A percentile compares a stretch with the other conserved stretches of the same genome.
These are phyloP conservation scores for Lanistes nyassanus DNA, from an alignment of 1,140 invertebrate genomes.

Conservation along the genomic window DNA sequence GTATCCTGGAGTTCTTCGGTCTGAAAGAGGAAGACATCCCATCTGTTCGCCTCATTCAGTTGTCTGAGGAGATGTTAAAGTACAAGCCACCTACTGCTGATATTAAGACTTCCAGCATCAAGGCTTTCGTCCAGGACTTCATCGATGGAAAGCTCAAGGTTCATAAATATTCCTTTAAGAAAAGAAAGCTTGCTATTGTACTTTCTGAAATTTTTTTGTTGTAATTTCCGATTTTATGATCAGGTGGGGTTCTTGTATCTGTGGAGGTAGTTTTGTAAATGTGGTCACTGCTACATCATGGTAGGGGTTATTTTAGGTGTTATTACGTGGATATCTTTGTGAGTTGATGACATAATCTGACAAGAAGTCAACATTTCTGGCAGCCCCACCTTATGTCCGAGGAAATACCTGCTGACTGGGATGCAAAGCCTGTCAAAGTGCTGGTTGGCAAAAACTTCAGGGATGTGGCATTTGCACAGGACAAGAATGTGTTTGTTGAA, in stretches of 20 bases:
- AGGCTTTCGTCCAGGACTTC: constrained; percentile 87
- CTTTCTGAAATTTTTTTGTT: background rate
- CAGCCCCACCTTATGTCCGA: constrained; percentile 87
- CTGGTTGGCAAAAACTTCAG: constrained; percentile 97
- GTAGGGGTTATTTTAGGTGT: background rate
- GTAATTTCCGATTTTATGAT: background rate
- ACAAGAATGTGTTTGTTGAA: constrained; percentile 96
- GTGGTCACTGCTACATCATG: no score
- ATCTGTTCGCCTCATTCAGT: constrained; percentile 89
- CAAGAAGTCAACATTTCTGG: constrained; percentile 19
- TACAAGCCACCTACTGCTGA: constrained; percentile 90
- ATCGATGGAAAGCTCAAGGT: constrained; percentile 90
- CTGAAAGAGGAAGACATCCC: constrained; percentile 94
- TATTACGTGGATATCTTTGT: background rate
- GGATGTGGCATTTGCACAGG: constrained; percentile 87
- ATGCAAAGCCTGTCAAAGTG: constrained; percentile 92
- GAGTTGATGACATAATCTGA: background rate
- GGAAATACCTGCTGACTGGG: constrained; percentile 96
- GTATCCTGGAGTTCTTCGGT: constrained; percentile 99
- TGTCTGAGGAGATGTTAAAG: constrained; percentile 98
- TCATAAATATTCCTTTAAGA: constrained; percentile 11
- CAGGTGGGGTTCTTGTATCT: no score
- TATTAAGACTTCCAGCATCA: constrained; percentile 80
- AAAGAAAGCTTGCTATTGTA: no score
- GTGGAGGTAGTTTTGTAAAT: no score